Evolutionary conservation across 37 sponge, comb jelly and placozoan species (phyloP).

Genomic region (Cliona cf. orientalis): DNA sequence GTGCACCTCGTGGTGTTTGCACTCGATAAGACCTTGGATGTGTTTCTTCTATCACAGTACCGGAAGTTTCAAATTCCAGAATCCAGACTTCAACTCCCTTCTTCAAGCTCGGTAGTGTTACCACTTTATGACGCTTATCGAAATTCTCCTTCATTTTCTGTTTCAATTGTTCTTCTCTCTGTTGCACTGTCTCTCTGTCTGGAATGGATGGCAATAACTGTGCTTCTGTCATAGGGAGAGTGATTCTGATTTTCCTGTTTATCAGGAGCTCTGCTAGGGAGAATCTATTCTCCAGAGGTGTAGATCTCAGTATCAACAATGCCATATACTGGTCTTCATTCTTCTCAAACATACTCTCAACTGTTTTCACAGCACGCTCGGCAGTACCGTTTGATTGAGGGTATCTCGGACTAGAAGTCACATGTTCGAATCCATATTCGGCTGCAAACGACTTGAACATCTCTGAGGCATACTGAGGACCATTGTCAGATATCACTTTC

Average conservation of each 20-base stretch:
- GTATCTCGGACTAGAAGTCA: constrained; percentile 51
- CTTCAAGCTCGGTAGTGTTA: too few species aligned
- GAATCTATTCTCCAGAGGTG: constrained; percentile 60
- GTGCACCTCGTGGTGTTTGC: too few species aligned
- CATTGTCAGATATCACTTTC: constrained; percentile 57
- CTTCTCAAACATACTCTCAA: constrained; percentile 43
- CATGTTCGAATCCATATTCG: constrained; percentile 49
- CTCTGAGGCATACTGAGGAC: constrained; percentile 54
- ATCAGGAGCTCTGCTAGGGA: constrained; percentile 62
- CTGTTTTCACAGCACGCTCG: constrained; percentile 51
- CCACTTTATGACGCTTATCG: too few species aligned
- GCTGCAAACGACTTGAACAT: constrained; percentile 31
- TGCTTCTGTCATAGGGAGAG: background rate
- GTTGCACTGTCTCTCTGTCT: too few species aligned
- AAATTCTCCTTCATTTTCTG: too few species aligned
- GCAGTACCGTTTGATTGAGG: constrained; percentile 68
- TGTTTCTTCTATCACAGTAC: too few species aligned
- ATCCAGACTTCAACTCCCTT: too few species aligned
- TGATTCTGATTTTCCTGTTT: constrained; percentile 31
- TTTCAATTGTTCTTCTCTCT: too few species aligned
- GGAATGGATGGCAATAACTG: too few species aligned
- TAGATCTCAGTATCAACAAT: constrained; percentile 51
- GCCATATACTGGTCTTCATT: constrained; percentile 33
- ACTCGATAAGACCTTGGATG: too few species aligned
- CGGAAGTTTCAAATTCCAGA: too few species aligned